Evolutionary conservation across 1,140 invertebrate genomes (phyloP), one percentile per base, ranked within the genome.

Genomic region (Aphidius gifuensis): DNA sequence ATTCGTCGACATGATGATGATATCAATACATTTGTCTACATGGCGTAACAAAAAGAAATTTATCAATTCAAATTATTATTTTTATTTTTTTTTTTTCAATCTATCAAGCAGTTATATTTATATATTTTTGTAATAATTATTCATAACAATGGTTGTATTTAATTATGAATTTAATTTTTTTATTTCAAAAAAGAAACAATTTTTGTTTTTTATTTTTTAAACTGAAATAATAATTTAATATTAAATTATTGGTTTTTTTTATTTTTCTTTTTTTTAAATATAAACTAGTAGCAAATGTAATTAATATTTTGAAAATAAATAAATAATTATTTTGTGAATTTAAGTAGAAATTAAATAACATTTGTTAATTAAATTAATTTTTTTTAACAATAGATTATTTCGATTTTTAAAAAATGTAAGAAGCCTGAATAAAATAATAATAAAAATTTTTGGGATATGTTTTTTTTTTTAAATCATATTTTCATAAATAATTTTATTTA

Each of bases 21-120:
- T 79, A 97, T 98, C 73, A 98, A 98, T 82, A 93, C 92, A 71
- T 99, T 98, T 85, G 94, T 97, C 73, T 99, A 99, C 80, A 93
- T 98, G 88, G 94, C 96, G 78, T 98, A 87, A 87, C 71, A 47
- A 42, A 60, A 64, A n/a, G n/a, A 60, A 65, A 67, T 32, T 65
- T 32, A 32, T 32, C 23, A 32, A 32, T 9, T 38, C 53, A 39
- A 42, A 40, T n/a, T 43, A n/a, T 55, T 40, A 9, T 53, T 53
- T 5, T 53, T 5, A 38, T 43, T 44, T 40, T 43, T 60, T 50
- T 50, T 43, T 44, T 62, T 62, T 23, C 23, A 54, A 51, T 62
- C 62, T 60, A 66, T 61, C 64, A 64, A 66, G 64, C 71, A 67
- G 73, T 72, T 71, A 67, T 70, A 71, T 74, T 72, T 16, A 16